Conservation (phyloP, 2,113 vertebrate genomes). For the Hyperoodon ampullatus region DNA sequence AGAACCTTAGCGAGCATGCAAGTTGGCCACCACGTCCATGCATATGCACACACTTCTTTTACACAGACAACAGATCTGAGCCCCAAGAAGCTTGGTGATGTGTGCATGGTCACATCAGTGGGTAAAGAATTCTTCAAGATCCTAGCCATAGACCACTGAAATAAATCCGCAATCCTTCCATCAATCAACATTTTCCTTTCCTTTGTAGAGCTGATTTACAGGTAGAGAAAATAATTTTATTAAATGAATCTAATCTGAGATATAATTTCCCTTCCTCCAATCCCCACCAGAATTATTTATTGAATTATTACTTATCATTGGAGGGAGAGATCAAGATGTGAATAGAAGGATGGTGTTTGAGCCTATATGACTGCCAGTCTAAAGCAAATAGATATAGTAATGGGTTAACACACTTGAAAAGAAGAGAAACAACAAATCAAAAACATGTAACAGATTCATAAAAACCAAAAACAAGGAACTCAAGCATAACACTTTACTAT, state of each 20-base stretch:
- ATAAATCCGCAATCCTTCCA: background rate
- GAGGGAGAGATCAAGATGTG: background rate
- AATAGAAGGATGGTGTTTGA: background rate
- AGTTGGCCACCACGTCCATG: background rate
- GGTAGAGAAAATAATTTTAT: background rate
- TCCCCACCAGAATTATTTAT: background rate
- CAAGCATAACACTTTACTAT: background rate
- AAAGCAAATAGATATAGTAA: background rate
- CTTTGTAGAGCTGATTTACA: background rate
- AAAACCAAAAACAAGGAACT: background rate
- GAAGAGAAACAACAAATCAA: background rate
- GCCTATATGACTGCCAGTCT: background rate
- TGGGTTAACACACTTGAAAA: background rate
- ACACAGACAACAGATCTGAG: background rate
- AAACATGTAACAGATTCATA: background rate
- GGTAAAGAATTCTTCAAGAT: background rate
- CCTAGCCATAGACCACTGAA: background rate
- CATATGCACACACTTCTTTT: background rate
- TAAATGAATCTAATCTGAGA: background rate
- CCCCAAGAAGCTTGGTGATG: background rate
- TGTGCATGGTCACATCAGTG: background rate
- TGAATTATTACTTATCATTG: background rate
- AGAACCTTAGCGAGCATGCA: background rate
- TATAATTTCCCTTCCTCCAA: background rate
- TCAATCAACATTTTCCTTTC: background rate